Evolutionary conservation across 2,888 invertebrate genomes (phyloP).

Genomic region (Smittia sp.): DNA sequence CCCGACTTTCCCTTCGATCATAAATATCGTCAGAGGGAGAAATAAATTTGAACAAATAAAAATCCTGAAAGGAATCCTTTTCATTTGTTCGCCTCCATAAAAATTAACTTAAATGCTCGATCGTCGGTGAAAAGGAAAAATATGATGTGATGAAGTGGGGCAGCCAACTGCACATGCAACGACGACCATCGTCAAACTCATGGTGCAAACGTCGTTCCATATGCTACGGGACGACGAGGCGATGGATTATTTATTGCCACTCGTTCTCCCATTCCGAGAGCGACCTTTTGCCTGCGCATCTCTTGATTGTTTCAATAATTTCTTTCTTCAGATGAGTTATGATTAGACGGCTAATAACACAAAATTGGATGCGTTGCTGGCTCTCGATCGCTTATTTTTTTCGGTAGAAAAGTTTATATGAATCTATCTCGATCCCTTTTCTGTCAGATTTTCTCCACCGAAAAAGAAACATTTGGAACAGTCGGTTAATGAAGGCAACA

Average conservation of each 20-base stretch:
- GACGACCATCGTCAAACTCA: too few species aligned
- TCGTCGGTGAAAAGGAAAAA: background rate
- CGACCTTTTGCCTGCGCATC: conserved; percentile 9
- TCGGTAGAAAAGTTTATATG: conserved; percentile 11
- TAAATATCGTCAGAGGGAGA: background rate
- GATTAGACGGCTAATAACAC: conserved; percentile 41
- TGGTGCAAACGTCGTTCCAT: conserved; percentile 16
- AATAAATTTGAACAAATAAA: conserved; percentile 5
- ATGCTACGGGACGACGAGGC: conserved; percentile 26
- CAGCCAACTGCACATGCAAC: background rate
- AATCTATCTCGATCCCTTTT: conserved; percentile 36
- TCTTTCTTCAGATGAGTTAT: conserved; percentile 34
- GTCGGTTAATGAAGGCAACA: conserved; percentile 36
- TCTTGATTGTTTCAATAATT: conserved; percentile 38
- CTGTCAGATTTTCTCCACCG: conserved; percentile 37
- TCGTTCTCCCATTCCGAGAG: conserved; percentile 9
- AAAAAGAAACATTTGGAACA: conserved; percentile 22
- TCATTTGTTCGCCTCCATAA: background rate
- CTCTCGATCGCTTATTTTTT: background rate
- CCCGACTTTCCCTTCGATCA: background rate
- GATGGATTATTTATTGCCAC: conserved; percentile 36
- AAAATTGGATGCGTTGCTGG: conserved; percentile 35
- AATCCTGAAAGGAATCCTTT: conserved; percentile 15
- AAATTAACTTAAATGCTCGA: conserved; percentile 16
- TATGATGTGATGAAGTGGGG: conserved; percentile 37